Percentiles rank a stretch among this genome's conserved stretches.
Conservation (phyloP, 2,888 invertebrate species). For the Phyllotreta cruciferae region DNA sequence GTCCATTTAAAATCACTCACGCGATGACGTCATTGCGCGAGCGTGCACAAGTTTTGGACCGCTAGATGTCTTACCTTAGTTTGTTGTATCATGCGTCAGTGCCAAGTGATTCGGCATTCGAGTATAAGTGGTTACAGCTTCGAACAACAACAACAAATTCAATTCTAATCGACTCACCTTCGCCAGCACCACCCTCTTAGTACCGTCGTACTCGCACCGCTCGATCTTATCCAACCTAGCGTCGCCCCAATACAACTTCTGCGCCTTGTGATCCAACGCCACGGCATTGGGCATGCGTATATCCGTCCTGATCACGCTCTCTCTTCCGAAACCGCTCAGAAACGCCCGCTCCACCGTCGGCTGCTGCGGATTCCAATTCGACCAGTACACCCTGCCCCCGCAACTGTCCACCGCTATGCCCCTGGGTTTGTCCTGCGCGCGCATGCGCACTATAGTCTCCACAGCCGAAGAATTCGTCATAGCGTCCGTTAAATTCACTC, state of each 20-base stretch:
- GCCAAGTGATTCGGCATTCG: no score
- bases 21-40: no score
- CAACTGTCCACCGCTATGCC: conserved; percentile 88
- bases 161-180: conserved; percentile 24
- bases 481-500: conserved; percentile 62
- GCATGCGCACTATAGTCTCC: conserved; percentile 69
- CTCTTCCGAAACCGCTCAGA: conserved; percentile 63
- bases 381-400: conserved; percentile 81
- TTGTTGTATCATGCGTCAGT: no score
- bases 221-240: conserved; percentile 86
- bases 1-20: no score
- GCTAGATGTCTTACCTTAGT: no score
- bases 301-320: conserved; percentile 77
- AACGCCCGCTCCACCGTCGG: conserved; percentile 83
- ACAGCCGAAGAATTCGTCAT: conserved; percentile 59
- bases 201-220: conserved; percentile 80
- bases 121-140: no score
- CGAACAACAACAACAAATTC: not conserved
- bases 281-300: conserved; percentile 88
- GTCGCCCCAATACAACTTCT: conserved; percentile 85
- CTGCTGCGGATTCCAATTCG: conserved; percentile 84
- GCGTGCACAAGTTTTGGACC: no score
- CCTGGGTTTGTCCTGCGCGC: conserved; percentile 77
- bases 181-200: conserved; percentile 73
- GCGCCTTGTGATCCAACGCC: conserved; percentile 76